Base-by-base conservation (phyloP, 1,140 invertebrate species). In the Neodiprion virginianus region DNA sequence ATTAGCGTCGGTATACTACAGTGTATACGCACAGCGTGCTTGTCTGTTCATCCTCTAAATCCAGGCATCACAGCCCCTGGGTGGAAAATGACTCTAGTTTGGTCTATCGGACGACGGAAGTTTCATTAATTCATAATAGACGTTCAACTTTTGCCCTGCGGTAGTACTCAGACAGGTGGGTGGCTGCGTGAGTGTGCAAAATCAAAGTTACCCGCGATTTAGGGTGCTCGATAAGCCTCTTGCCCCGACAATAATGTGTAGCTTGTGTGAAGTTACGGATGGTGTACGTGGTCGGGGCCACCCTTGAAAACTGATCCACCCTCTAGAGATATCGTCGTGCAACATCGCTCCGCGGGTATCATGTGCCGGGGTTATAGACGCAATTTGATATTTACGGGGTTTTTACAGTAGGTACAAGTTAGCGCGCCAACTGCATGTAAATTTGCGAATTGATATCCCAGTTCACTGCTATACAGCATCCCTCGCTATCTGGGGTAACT, bases 371-470 rank as follows among this genome's bases (percentile, higher is more conserved):
- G 53, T 61, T 61, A 61, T 8, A 7, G 53, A 61, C n/a, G 53
- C n/a, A 12, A 61, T 61, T 61, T 61, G 11, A 17, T 12, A 61
- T 61, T 61, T 11, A 61, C n/a, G 53, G 8, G 11, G 11, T 61
- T 61, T 61, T 61, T 61, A 61, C 53, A 17, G 28, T 40, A 40
- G 28, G 53, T 61, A 61, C 53, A 61, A 8, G 53, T 61, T 61
- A 12, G 53, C n/a, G n/a, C 53, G 53, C 53, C 53, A 61, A 61
- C 53, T 61, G 53, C 53, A 61, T 61, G 53, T 17, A 61, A 61
- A 61, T 61, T 61, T 61, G 53, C n/a, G n/a, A 61, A 61, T 61
- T 61, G 53, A 61, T 61, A 61, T 61, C 53, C 53, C 53, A 61
- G 53, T 61, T 61, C 8, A 8, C 53, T 61, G 11, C 53, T 8